Evolutionary conservation across 2,888 invertebrate genomes (phyloP).

Genomic region (Ctena decussata): DNA sequence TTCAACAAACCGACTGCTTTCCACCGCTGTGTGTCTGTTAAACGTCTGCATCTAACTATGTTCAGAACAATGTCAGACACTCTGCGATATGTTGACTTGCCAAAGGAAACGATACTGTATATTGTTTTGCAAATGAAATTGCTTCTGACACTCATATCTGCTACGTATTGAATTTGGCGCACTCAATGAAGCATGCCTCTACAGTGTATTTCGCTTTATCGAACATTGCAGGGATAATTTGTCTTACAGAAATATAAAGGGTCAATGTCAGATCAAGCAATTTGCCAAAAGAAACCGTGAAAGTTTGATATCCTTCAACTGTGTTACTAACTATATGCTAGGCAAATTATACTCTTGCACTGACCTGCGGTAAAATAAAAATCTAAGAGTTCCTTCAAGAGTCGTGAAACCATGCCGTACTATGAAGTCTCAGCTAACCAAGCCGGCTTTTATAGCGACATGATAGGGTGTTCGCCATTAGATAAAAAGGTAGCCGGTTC

Average conservation of each 20-base stretch:
- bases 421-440: too few relatives aligned
- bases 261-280: background rate
- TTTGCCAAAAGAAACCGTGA: background rate
- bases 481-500: too few relatives aligned
- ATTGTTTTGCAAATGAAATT: background rate
- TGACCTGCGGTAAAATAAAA: too few relatives aligned
- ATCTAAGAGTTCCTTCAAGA: too few relatives aligned
- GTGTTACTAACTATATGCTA: too few relatives aligned
- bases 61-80: background rate
- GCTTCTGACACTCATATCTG: background rate
- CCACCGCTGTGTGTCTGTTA: slow-evolving; percentile 10
- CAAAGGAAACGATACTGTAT: background rate
- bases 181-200: background rate
- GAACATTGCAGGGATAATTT: background rate
- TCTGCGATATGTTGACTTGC: background rate
- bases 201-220: background rate
- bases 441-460: too few relatives aligned
- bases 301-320: background rate
- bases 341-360: too few relatives aligned
- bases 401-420: too few relatives aligned
- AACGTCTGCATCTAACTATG: slow-evolving; percentile 1
- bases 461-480: too few relatives aligned
- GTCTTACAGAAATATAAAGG: background rate
- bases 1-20: background rate
- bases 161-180: background rate